These are phyloP conservation scores for Phainopepla nitens DNA, from an alignment of 2,113 vertebrate species.

Conservation along the genomic window DNA sequence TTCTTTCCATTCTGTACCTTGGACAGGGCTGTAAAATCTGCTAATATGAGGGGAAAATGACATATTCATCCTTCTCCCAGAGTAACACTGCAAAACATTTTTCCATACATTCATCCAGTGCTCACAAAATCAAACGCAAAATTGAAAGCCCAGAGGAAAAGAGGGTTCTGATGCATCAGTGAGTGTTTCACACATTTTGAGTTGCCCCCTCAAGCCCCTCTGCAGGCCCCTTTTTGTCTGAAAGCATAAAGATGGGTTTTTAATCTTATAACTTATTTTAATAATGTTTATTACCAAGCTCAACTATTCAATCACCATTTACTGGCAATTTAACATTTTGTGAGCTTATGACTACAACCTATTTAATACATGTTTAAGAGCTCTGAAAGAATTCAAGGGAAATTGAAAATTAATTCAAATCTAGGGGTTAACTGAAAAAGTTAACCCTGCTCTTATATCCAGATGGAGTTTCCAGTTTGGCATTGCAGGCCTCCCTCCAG, in stretches of 20 bases:
- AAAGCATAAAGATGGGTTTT: neutral
- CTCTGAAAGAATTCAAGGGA: neutral
- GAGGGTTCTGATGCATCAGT: neutral
- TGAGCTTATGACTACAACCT: neutral
- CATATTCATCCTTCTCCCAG: neutral
- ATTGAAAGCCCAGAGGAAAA: neutral
- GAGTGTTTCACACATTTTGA: fast-evolving
- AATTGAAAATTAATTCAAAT: neutral
- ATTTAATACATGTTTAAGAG: neutral
- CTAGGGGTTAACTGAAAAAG: neutral
- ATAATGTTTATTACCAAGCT: neutral
- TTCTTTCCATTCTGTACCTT: neutral
- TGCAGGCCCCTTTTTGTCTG: neutral
- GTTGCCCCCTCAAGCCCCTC: neutral
- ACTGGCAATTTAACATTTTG: neutral
- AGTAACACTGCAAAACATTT: neutral
- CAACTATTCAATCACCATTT: neutral
- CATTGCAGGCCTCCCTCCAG: neutral
- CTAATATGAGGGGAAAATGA: neutral
- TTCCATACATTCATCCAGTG: fast-evolving
- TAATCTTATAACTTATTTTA: neutral
- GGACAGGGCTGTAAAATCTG: neutral
- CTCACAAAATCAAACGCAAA: neutral
- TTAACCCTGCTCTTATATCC: neutral
- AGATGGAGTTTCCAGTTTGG: neutral